phyloP scores from a whole-genome alignment of 2,797 vertebrate genomes.

The Gymnothorax reevesii region DNA sequence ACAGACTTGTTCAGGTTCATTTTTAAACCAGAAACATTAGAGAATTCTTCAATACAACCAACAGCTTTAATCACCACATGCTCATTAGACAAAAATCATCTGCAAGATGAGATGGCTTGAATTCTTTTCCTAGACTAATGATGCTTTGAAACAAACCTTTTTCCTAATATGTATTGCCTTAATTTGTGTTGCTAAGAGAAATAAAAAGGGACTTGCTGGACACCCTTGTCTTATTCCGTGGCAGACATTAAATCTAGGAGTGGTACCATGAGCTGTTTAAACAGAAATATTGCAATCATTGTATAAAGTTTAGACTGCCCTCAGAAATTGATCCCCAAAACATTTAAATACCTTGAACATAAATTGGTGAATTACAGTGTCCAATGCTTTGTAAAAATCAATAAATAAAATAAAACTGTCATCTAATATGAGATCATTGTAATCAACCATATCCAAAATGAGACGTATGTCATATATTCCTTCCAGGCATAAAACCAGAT shows the following conservation, averaged over 20 bases:
- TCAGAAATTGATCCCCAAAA: neutral
- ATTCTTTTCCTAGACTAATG: too few relatives aligned
- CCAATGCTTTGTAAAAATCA: neutral
- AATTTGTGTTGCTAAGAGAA: neutral
- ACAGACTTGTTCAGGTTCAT: conserved; percentile 24
- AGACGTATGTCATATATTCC: neutral
- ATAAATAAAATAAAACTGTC: neutral
- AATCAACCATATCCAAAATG: neutral
- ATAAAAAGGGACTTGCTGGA: neutral
- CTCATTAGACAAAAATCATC: too few relatives aligned
- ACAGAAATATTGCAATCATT: neutral
- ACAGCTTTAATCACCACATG: conserved; percentile 9
- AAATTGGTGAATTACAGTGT: neutral
- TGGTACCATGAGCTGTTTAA: neutral
- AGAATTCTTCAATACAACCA: conserved; percentile 12
- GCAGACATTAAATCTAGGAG: neutral
- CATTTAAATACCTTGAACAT: neutral
- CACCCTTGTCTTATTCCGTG: neutral
- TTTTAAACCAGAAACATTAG: neutral
- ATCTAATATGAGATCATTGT: neutral
- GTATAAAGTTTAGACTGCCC: neutral
- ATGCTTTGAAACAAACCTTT: too few relatives aligned
- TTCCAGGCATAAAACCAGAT: neutral
- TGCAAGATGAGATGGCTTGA: too few relatives aligned
- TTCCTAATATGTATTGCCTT: too few relatives aligned